Evolutionary conservation across 2,888 invertebrate genomes (phyloP), one percentile per base, ranked within the genome.

Genomic region (Zygaena filipendulae): DNA sequence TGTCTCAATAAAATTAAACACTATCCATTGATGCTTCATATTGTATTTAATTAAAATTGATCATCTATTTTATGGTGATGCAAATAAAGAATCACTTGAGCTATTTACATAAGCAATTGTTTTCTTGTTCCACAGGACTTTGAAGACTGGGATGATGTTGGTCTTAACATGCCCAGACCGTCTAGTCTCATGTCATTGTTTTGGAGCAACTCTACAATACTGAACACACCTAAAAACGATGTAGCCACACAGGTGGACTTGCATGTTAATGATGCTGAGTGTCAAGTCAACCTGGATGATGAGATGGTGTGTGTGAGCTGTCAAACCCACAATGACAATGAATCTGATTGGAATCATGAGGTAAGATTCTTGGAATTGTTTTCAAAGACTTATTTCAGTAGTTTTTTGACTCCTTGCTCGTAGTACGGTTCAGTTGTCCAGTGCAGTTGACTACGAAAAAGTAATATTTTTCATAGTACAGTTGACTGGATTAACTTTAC

Each of bases 131-230:
- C 57, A 9, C 44, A 88, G 86, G 92, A 92, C 66, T 92, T 92
- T 74, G 92, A 93, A 68, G 91, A 92, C 56, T 94, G 94, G 94
- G 92, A 93, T 62, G 93, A 93, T 70, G 92, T 94, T 8, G 93
- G 94, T 1, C 72, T 94, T 22, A 93, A 94, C 58, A 89, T 91
- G 63, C 84, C 91, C 1, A 86, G 91, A 45, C 93, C 92, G 13
- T 85, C 88, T 1, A 88, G 88, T 42, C 66, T 94, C 16, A 66
- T 92, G 8, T 83, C 84, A 14, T 62, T 89, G 27, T 89, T 88
- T 48, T 75, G 88, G 40, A 88, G 88, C 30, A 69, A 67, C 34
- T 47, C 59, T 24, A 35, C 56, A 52, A 54, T 47, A 46, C 56
- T 62, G 7, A 59, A 38, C 45, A 56, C 68, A 7, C 60, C 69